A percentile compares a stretch with the other conserved stretches of the same genome.
These are phyloP conservation scores for Drosophila tropicalis DNA, from an alignment of 1,140 invertebrate species.

Conservation along the genomic window DNA sequence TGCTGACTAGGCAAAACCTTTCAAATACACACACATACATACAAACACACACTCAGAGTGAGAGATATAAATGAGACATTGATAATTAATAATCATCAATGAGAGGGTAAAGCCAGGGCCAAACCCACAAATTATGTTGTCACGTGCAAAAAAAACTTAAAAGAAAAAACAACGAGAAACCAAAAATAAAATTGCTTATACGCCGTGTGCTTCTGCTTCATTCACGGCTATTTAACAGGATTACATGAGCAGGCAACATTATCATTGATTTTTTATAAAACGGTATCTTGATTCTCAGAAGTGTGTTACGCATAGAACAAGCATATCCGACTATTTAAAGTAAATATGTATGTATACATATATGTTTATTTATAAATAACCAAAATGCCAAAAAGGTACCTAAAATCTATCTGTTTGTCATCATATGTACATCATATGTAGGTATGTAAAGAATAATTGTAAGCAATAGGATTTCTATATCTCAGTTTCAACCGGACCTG, in stretches of 20 bases:
- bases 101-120: conserved; percentile 45
- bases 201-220: conserved; percentile 30
- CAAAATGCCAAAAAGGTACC: too few species aligned
- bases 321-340: too few species aligned
- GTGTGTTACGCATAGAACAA: too few species aligned
- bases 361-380: too few species aligned
- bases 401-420: too few species aligned
- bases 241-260: conserved; percentile 77
- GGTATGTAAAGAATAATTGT: too few species aligned
- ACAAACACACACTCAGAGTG: conserved; percentile 4
- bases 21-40: conserved; percentile 26
- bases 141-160: conserved; percentile 62
- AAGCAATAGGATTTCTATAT: too few species aligned
- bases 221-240: conserved; percentile 76
- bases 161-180: conserved; percentile 22
- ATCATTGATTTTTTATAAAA: conserved; percentile 39
- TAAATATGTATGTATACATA: too few species aligned
- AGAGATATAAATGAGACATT: conserved; percentile 44
- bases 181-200: conserved; percentile 14
- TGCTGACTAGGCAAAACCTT: conserved; percentile 50
- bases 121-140: conserved; percentile 79
- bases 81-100: conserved; percentile 66
- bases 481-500: too few species aligned
- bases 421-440: too few species aligned
- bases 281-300: too few species aligned